A percentile compares a stretch with the other conserved stretches of the same genome.
Evolutionary conservation across 2,113 vertebrate genomes (phyloP).

Genomic region (Pseudonaja textilis): DNA sequence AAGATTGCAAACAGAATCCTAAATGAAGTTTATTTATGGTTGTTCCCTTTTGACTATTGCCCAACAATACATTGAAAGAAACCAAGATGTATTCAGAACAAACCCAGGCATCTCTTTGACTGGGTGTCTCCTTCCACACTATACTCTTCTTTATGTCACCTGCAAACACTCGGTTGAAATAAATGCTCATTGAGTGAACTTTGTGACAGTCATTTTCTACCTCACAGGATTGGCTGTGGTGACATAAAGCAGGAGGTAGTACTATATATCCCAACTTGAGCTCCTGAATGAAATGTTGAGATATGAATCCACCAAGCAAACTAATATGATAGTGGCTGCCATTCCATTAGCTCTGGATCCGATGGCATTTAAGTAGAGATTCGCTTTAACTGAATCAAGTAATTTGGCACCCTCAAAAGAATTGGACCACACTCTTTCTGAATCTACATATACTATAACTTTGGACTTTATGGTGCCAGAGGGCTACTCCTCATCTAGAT

Average conservation of each 20-base stretch:
- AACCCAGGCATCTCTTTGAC: background rate
- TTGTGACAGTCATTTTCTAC: background rate
- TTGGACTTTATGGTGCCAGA: background rate
- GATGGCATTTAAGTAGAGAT: background rate
- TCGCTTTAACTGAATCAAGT: background rate
- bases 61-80: background rate
- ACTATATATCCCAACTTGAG: background rate
- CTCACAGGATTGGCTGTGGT: background rate
- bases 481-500: background rate
- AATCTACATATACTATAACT: background rate
- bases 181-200: background rate
- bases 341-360: background rate
- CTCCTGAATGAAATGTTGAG: background rate
- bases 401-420: background rate
- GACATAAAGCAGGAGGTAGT: background rate
- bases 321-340: background rate
- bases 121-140: background rate
- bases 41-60: background rate
- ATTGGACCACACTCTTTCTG: background rate
- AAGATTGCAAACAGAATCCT: background rate
- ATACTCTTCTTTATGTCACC: background rate
- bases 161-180: background rate
- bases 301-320: background rate
- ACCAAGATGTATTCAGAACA: background rate
- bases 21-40: background rate